A percentile compares a stretch with the other conserved stretches of the same genome.
Conservation (phyloP, 2,888 invertebrate genomes). For the Rhogogaster chlorosoma region DNA sequence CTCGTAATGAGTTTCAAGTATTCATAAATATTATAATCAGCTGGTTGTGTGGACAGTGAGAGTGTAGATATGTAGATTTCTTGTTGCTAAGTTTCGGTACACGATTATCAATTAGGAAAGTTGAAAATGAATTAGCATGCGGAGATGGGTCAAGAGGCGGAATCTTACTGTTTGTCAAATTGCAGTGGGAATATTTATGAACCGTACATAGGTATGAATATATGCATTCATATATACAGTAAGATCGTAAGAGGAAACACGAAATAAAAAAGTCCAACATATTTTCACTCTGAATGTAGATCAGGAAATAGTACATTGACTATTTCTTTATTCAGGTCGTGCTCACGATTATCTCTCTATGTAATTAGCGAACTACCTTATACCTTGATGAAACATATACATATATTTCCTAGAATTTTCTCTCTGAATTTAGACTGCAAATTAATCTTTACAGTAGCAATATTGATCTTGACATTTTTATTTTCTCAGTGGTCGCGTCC, state of each 20-base stretch:
- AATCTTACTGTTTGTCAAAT: conserved; percentile 26
- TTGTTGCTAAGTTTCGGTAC: conserved; percentile 29
- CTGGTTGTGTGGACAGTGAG: background rate
- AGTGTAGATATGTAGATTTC: conserved; percentile 39
- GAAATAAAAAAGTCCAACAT: background rate
- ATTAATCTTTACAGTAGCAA: background rate
- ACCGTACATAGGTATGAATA: background rate
- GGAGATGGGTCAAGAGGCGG: conserved; percentile 31
- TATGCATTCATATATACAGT: background rate
- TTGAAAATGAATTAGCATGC: conserved; percentile 40
- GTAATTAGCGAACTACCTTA: background rate
- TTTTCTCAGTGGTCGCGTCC: background rate
- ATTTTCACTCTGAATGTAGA: conserved; percentile 29
- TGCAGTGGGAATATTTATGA: conserved; percentile 37
- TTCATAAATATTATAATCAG: conserved; percentile 50
- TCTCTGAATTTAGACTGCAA: background rate
- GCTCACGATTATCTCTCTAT: conserved; percentile 7
- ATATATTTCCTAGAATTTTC: background rate
- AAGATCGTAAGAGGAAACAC: conserved; percentile 7
- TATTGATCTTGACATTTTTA: background rate
- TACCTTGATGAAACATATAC: background rate
- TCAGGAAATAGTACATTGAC: background rate
- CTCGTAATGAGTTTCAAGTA: conserved; percentile 26
- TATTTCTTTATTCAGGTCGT: conserved; percentile 15
- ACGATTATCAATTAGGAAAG: conserved; percentile 50